phyloP scores from a whole-genome alignment of 2,888 invertebrate species.

The Anthrax anthrax region DNA sequence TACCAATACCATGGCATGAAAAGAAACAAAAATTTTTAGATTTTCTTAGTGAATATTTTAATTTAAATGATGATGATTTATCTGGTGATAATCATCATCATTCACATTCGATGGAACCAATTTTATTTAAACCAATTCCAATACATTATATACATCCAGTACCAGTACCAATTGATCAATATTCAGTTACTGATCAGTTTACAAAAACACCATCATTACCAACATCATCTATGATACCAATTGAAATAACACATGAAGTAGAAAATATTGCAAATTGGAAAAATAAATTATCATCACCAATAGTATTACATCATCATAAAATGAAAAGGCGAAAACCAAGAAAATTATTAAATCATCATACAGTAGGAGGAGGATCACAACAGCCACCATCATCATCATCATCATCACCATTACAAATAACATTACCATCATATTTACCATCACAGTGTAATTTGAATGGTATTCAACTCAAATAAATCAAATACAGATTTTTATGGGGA shows the following conservation, averaged over 20 bases:
- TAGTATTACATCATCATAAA: not conserved
- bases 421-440: too few species aligned
- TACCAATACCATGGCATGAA: not conserved
- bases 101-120: not conserved
- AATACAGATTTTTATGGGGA: too few species aligned
- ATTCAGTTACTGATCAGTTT: not conserved
- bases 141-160: not conserved
- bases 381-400: not conserved
- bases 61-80: not conserved
- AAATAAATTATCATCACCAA: not conserved
- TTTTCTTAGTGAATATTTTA: not conserved
- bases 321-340: too few species aligned
- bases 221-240: not conserved
- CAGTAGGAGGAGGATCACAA: not conserved
- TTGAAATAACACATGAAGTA: not conserved
- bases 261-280: not conserved
- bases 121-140: not conserved
- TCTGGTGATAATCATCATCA: too few species aligned
- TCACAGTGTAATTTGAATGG: too few species aligned
- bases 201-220: not conserved
- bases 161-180: not conserved
- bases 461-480: too few species aligned
- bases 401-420: too few species aligned
- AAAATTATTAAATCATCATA: too few species aligned
- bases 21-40: not conserved